Base-by-base conservation (phyloP, 2,888 invertebrate species). In the Tenthredo distinguenda region DNA sequence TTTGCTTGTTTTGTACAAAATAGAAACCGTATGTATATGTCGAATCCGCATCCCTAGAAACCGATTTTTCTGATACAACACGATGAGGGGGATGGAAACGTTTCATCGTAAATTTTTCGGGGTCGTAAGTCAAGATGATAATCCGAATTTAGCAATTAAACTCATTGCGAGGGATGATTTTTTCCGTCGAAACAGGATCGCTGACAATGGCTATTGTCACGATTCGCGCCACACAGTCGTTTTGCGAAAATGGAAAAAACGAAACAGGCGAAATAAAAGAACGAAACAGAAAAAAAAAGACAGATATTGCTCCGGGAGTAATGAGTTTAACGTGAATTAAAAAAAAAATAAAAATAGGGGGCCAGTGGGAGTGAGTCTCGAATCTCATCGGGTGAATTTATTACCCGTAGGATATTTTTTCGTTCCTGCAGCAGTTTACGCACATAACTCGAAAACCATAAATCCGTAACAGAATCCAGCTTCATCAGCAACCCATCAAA, bases 401-500 rank as follows among this genome's bases (percentile, higher is more conserved):
- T 50, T 37, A 37, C 58, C 62, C 62, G 18, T 58, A 40, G 37
- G 40, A 81, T 81, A 34, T 58, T 81, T 81, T 81, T 26, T 34
- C 50, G 55, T 77, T 15, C 77, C 77, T 77, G 9, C 31, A 50
- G 76, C 18, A 18, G n/a, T 43, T 40, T 43, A 74, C 74, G 74
- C 34, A 76, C 31, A 85, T 85, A 85, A 85, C 81, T 85, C 72
- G 21, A 85, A 85, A 85, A 68, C 72, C 85, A 71, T 79, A 85
- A 85, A 85, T 81, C 82, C 81, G 82, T 82, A 81, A 83, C 79
- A 71, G 81, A 85, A 71, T 71, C 37, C 83, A 83, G 83, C 71
- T 81, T 79, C 85, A 85, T 85, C 85, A 85, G 85, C 81, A 82
- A 82, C 81, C 85, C 85, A 82, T 85, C 81, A 85, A 79, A 85